Percentiles rank a stretch among this genome's conserved stretches.
phyloP scores from a whole-genome alignment of 1,140 invertebrate species.

The Trachymyrmex septentrionalis region DNA sequence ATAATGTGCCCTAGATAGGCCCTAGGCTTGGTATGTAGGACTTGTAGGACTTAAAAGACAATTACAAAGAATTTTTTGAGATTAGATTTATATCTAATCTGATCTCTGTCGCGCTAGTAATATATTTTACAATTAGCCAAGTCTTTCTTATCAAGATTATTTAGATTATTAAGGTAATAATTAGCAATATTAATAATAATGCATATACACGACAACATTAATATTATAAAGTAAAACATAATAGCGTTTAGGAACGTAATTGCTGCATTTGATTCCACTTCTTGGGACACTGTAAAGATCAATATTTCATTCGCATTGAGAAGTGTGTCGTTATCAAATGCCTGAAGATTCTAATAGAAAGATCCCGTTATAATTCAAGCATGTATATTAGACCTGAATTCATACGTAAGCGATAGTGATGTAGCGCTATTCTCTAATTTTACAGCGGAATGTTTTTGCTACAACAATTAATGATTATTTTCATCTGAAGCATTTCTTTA shows the following conservation, averaged over 20 bases:
- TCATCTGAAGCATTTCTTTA: not conserved
- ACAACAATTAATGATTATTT: not conserved
- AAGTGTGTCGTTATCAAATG: slow-evolving; percentile 16
- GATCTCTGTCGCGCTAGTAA: not conserved
- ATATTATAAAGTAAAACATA: slow-evolving; percentile 34
- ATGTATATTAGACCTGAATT: not conserved
- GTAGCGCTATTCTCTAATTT: not conserved
- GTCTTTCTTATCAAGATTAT: not conserved
- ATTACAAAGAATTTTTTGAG: too few relatives aligned
- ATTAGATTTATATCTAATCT: not conserved
- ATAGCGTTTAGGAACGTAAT: not conserved
- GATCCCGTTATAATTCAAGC: slow-evolving; percentile 7
- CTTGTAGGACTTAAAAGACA: not conserved
- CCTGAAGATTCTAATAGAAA: not conserved
- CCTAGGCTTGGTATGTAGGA: not conserved
- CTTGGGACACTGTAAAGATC: not conserved
- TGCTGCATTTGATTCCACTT: not conserved
- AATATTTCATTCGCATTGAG: not conserved
- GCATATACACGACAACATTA: not conserved
- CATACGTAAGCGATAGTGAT: slow-evolving; percentile 17
- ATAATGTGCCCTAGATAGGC: not conserved
- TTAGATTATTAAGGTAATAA: not conserved
- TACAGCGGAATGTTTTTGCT: not conserved
- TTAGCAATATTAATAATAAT: not conserved
- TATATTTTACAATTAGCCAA: not conserved